Percentiles rank a stretch among this genome's conserved stretches.
Evolutionary conservation across 1,140 invertebrate species (phyloP).

Genomic region (Telenomus remus): DNA sequence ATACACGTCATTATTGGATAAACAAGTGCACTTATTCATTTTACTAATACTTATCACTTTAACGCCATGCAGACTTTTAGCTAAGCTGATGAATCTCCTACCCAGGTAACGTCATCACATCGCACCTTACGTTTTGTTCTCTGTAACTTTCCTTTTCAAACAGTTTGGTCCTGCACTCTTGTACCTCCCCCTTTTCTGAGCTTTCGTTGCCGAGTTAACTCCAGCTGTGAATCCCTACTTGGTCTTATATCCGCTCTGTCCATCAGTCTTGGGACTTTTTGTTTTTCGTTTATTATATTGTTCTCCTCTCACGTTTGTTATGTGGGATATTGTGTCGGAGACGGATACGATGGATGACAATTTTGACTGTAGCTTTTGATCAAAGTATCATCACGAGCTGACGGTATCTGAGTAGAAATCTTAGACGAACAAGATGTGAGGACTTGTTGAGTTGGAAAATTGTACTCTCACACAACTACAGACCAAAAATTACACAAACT

Average conservation of each 20-base stretch:
- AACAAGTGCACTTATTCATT: conserved; percentile 69
- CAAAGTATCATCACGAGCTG: too few species aligned
- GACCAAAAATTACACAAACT: too few species aligned
- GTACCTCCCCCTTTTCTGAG: conserved; percentile 3
- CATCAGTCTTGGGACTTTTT: not conserved
- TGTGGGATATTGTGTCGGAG: conserved; percentile 44
- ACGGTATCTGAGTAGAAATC: too few species aligned
- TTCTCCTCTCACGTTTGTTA: conserved; percentile 13
- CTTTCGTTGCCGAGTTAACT: conserved; percentile 16
- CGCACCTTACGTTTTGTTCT: conserved; percentile 70
- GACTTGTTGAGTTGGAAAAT: too few species aligned
- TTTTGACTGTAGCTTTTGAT: too few species aligned
- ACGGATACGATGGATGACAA: conserved; percentile 1
- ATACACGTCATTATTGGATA: conserved; percentile 66
- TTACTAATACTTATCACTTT: conserved; percentile 76
- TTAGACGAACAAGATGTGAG: too few species aligned
- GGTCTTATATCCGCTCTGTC: too few species aligned
- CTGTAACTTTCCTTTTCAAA: conserved; percentile 5
- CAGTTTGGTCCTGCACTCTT: conserved; percentile 1
- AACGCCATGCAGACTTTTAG: conserved; percentile 76
- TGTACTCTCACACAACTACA: too few species aligned
- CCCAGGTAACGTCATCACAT: conserved; percentile 75
- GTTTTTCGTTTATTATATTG: conserved; percentile 13
- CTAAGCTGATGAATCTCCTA: conserved; percentile 76
- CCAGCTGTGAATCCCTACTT: not conserved